Evolutionary conservation across 1,140 invertebrate genomes (phyloP).

Genomic region (Drosophila varians): DNA sequence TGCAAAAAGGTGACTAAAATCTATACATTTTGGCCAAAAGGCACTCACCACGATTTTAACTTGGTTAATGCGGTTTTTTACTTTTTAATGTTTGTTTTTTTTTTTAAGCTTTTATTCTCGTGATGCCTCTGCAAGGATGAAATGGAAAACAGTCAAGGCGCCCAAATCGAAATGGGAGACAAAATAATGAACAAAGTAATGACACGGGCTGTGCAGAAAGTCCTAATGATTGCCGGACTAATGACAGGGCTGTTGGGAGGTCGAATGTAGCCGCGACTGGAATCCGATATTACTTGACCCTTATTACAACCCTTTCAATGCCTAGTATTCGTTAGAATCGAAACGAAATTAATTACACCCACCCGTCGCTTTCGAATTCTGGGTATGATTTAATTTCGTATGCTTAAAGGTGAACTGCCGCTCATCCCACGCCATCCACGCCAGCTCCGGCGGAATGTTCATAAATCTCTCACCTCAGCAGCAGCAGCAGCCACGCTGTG

Average conservation of each 20-base stretch:
- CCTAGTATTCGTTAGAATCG: background rate
- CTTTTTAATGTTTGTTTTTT: too few species aligned
- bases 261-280: constrained; percentile 71
- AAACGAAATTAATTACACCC: constrained; percentile 48
- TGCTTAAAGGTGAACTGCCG: constrained; percentile 34
- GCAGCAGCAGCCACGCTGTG: constrained; percentile 25
- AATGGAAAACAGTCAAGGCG: background rate
- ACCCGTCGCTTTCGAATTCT: background rate
- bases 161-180: constrained; percentile 20
- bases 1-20: too few species aligned
- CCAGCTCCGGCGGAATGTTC: constrained; percentile 2
- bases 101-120: too few species aligned
- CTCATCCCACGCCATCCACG: constrained; percentile 14
- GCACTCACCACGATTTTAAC: too few species aligned
- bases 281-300: constrained; percentile 61
- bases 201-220: constrained; percentile 39
- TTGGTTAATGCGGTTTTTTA: too few species aligned
- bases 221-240: constrained; percentile 42
- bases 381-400: constrained; percentile 13
- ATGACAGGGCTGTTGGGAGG: constrained; percentile 69
- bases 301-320: constrained; percentile 13
- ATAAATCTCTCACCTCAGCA: constrained; percentile 42
- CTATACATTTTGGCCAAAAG: too few species aligned
- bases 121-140: background rate
- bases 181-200: constrained; percentile 53